Percentiles rank a stretch among this genome's conserved stretches.
Conservation (phyloP, 2,113 vertebrate species). For the Bombycilla garrulus region DNA sequence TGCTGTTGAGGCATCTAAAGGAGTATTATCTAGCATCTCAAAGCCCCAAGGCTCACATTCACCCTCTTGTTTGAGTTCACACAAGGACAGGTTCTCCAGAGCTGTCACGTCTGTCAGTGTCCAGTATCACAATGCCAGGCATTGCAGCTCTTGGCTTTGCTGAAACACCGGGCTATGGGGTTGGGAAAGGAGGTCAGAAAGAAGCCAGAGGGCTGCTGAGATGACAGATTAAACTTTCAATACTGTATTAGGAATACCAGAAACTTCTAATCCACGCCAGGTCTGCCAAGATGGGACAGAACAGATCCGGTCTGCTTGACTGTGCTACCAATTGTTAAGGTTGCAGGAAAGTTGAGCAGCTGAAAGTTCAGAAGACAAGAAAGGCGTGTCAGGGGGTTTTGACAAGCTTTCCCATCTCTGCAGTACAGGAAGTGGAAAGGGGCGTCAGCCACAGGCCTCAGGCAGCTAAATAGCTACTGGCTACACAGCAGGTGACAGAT, state of each 20-base stretch:
- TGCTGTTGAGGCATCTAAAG: not conserved
- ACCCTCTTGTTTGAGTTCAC: not conserved
- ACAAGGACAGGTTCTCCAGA: not conserved
- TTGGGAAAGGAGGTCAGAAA: not conserved
- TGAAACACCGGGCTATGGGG: not conserved
- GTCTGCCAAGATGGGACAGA: not conserved
- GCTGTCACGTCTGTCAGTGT: not conserved
- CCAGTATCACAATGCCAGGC: fast-evolving
- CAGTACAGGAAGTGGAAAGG: not conserved
- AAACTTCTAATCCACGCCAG: not conserved
- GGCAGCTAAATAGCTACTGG: not conserved
- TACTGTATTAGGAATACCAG: not conserved
- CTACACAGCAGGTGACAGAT: not conserved
- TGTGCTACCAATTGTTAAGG: not conserved
- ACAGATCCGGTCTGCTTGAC: not conserved
- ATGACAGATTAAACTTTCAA: not conserved
- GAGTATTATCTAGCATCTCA: not conserved
- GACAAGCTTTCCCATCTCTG: not conserved
- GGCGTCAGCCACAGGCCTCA: not conserved
- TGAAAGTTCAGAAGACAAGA: not conserved
- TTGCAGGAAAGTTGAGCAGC: not conserved
- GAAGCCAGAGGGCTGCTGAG: not conserved
- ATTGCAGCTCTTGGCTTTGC: not conserved
- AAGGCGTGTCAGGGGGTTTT: fast-evolving
- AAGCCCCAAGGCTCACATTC: not conserved